Conservation (phyloP, 2,888 invertebrate species). For the Melikaiella ostensackeni region DNA sequence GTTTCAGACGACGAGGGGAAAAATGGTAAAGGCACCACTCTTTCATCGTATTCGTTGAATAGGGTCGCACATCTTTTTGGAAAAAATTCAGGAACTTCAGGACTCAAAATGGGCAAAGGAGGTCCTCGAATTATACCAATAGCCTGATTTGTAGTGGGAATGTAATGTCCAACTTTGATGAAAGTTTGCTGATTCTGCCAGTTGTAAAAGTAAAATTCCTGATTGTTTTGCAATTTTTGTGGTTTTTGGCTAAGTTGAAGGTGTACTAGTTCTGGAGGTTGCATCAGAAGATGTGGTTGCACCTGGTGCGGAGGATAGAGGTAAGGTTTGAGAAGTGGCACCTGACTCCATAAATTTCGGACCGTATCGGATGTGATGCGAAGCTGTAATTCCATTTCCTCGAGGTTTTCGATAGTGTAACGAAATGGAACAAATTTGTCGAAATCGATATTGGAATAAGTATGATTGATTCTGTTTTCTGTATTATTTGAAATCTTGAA, state of each 20-base stretch:
- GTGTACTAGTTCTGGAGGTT: background rate
- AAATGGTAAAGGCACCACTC: constrained; percentile 58
- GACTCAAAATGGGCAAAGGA: constrained; percentile 58
- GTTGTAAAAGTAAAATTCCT: constrained; percentile 14
- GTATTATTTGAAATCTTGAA: background rate
- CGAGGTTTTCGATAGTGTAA: constrained; percentile 63
- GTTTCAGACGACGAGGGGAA: constrained; percentile 64
- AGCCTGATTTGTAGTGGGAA: constrained; percentile 1
- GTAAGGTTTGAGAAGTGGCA: constrained; percentile 35
- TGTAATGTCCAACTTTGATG: constrained; percentile 25
- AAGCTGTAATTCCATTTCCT: constrained; percentile 66
- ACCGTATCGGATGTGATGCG: constrained; percentile 63
- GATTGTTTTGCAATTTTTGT: constrained; percentile 11
- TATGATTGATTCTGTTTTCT: background rate
- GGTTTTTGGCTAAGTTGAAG: constrained; percentile 10
- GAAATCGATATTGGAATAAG: constrained; percentile 40
- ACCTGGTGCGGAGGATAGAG: constrained; percentile 9
- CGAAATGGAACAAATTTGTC: constrained; percentile 50
- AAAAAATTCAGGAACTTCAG: constrained; percentile 73
- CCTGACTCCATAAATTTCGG: constrained; percentile 62
- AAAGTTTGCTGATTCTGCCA: constrained; percentile 12
- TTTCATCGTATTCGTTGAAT: constrained; percentile 42
- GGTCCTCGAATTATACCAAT: constrained; percentile 41
- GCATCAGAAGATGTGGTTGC: constrained; percentile 12
- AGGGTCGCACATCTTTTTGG: constrained; percentile 61